Base-by-base conservation (phyloP, 2,797 vertebrate genomes). In the Enteromius unitaeniatus region DNA sequence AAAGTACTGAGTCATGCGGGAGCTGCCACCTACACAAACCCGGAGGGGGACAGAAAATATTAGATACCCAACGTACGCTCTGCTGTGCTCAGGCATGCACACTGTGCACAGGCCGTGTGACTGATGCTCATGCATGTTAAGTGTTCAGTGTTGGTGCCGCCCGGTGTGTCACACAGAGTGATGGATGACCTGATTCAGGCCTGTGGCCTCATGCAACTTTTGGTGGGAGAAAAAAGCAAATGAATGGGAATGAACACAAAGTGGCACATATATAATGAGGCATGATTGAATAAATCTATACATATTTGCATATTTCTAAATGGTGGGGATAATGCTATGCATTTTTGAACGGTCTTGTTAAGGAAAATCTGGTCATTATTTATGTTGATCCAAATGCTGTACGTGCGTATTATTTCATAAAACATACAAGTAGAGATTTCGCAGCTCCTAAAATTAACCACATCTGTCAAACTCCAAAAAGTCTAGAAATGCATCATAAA, bases 1-100 rank as follows among this genome's bases (percentile, higher is more conserved):
- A 94, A 99, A 99, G 90, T 96, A 99, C 94, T 99, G 98, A 68
- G 95, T 93, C 97, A 99, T 97, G 86, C 89, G 95, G 72, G 93
- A 93, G 6, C 95, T 97, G 0, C 96, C 97, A 62, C 98, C 98
- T 99, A 92, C 8, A 83, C 14, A 47, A 55, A 42, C 28, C 42
- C 73, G 51, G 14, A n/a, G 0, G 68, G 9, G 55, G 51, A 69
- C 72, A 65, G 0, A 85, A 55, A 85, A 28, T 42, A 76, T 79
- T 51, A 60, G 1, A 77, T 37, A 64, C 34, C 49, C 10, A 53
- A 37, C 37, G 65, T 42, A 79, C 8, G 84, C 72, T 80, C 69
- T 78, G 53, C n/a, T 72, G 70, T 83, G 77, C 51, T 45, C 64
- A 86, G 89, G 87, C 92, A 92, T 90, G 92, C 91, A 65, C 40